These are phyloP conservation scores for Nothocercus julius DNA, from an alignment of 2,113 vertebrate genomes.

Conservation along the genomic window DNA sequence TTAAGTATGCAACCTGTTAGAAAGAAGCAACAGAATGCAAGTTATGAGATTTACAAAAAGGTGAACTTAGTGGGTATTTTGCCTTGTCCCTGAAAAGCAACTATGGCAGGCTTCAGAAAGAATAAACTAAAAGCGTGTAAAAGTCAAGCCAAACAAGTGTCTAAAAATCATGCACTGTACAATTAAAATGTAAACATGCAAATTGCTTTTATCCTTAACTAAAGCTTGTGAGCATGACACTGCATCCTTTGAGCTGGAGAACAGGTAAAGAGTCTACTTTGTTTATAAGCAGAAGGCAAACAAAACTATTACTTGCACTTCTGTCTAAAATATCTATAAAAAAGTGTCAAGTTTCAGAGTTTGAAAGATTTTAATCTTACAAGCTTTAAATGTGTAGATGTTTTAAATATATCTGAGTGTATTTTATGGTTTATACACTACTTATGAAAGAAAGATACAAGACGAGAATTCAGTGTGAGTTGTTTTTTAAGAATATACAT, in stretches of 20 bases:
- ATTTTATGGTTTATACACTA: background rate
- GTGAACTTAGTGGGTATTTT: background rate
- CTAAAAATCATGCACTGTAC: constrained; percentile 15
- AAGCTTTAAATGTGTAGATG: background rate
- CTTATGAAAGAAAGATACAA: background rate
- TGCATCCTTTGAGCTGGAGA: background rate
- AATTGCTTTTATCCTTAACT: background rate
- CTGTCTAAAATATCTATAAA: background rate
- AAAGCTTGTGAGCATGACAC: constrained; percentile 3
- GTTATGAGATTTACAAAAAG: background rate
- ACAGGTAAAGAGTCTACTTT: background rate
- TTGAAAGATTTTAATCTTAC: background rate
- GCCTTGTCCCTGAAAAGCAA: background rate
- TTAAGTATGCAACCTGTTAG: background rate
- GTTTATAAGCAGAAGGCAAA: background rate
- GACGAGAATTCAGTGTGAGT: background rate
- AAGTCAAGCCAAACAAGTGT: constrained; percentile 34
- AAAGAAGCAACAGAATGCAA: background rate
- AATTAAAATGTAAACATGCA: constrained; percentile 20
- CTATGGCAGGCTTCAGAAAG: background rate
- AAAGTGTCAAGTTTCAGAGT: background rate
- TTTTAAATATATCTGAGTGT: background rate
- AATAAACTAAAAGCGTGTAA: background rate
- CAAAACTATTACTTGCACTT: background rate
- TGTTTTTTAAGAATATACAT: constrained; percentile 68